Conservation (phyloP, 2,797 vertebrate species). For the Vireo griseus region DNA sequence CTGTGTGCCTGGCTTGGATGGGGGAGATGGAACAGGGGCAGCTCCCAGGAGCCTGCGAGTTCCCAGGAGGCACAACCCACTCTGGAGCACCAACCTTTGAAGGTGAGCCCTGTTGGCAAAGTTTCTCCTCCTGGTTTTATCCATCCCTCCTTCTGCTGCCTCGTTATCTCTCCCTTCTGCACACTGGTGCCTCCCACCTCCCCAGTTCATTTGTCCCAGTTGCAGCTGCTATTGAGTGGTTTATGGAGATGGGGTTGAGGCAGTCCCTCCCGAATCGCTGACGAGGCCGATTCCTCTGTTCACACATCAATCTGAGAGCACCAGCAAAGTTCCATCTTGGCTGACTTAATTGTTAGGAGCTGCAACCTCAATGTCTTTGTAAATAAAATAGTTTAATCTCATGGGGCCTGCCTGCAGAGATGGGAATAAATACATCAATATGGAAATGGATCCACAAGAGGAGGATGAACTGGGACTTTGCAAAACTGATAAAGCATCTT, state of each 20-base stretch:
- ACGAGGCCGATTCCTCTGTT: not conserved
- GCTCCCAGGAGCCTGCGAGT: not conserved
- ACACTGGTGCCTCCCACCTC: not conserved
- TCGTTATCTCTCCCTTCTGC: not conserved
- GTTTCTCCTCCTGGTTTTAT: not conserved
- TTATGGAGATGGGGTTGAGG: not conserved
- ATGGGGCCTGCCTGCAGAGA: conserved; percentile 25
- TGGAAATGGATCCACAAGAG: conserved; percentile 64
- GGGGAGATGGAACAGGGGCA: not conserved
- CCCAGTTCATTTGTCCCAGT: not conserved
- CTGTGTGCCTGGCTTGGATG: not conserved
- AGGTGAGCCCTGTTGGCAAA: not conserved
- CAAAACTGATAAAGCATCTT: conserved; percentile 61
- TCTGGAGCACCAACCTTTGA: not conserved
- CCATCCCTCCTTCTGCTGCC: not conserved
- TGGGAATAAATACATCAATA: conserved; percentile 63
- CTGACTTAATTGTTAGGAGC: conserved; percentile 26
- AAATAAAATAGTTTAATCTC: conserved; percentile 62
- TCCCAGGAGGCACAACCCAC: not conserved
- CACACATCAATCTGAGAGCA: conserved; percentile 19
- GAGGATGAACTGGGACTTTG: conserved; percentile 40
- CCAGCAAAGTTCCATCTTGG: conserved; percentile 4
- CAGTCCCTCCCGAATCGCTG: not conserved
- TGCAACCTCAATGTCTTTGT: conserved; percentile 45
- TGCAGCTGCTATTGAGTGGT: conserved; percentile 16